phyloP scores from a whole-genome alignment of 1,140 invertebrate species.

The Magallana gigas region DNA sequence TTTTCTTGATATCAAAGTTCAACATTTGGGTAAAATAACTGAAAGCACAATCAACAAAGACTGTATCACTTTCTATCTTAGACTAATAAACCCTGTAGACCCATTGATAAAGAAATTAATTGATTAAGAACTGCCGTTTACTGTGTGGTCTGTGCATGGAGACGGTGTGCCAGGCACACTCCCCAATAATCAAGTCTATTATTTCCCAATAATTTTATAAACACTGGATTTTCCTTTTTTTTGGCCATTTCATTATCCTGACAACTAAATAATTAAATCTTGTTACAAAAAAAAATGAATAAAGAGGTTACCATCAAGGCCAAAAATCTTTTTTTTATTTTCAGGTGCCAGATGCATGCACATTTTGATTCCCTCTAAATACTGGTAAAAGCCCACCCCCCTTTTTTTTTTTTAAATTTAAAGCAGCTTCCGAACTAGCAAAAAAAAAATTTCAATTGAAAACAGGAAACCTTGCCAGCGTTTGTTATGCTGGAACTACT shows the following conservation, averaged over 20 bases:
- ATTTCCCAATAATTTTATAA: constrained; percentile 5
- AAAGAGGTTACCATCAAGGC: no score
- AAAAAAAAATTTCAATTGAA: constrained; percentile 17
- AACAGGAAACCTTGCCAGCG: constrained; percentile 15
- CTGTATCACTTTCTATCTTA: no score
- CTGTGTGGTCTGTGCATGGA: background rate
- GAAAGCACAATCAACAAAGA: no score
- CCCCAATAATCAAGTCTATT: background rate
- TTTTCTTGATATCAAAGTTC: no score
- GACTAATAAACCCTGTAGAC: no score
- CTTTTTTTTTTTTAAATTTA: background rate
- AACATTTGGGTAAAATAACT: no score
- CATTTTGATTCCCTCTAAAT: background rate
- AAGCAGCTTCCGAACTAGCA: background rate
- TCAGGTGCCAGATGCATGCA: constrained; percentile 5
- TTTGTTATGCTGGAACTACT: constrained; percentile 20
- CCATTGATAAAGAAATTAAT: no score
- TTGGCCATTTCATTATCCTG: no score
- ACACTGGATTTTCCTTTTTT: background rate
- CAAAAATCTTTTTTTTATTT: background rate
- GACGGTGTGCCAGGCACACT: background rate
- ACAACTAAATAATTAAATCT: no score
- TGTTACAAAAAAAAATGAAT: no score
- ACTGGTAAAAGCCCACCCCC: background rate
- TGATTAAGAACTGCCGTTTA: background rate